Conservation (phyloP, 2,113 vertebrate species). For the Corynorhinus townsendii region DNA sequence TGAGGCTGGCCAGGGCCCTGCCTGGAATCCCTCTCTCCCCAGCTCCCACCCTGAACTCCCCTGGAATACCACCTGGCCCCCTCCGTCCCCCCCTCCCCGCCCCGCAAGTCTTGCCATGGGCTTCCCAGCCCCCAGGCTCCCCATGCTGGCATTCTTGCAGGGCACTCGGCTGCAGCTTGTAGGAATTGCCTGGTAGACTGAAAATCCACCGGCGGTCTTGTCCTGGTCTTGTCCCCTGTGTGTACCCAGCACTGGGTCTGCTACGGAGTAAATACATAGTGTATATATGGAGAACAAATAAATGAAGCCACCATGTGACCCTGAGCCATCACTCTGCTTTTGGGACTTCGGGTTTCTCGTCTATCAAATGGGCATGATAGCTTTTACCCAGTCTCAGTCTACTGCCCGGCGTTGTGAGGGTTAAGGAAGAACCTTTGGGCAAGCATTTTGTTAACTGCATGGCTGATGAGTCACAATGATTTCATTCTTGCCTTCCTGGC, state of each 20-base stretch:
- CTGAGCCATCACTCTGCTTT: not conserved
- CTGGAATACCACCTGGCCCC: not conserved
- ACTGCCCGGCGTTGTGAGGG: not conserved
- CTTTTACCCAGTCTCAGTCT: not conserved
- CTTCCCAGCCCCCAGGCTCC: not conserved
- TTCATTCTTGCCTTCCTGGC: not conserved
- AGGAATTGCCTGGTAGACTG: not conserved
- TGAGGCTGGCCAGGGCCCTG: not conserved
- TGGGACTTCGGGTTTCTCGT: not conserved
- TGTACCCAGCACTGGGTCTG: not conserved
- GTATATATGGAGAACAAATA: not conserved
- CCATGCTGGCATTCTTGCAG: not conserved
- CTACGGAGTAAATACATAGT: not conserved
- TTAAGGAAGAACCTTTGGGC: not conserved
- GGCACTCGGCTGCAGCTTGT: not conserved
- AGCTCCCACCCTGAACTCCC: not conserved
- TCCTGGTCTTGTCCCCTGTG: not conserved
- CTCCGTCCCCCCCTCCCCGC: too few species aligned
- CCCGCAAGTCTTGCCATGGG: not conserved
- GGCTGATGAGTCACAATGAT: not conserved
- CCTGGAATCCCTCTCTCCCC: not conserved
- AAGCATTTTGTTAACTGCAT: not conserved
- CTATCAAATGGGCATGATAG: not conserved
- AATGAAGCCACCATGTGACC: not conserved
- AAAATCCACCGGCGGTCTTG: not conserved